Base-by-base conservation (phyloP, 2,113 vertebrate genomes). In the Microtus oregoni region DNA sequence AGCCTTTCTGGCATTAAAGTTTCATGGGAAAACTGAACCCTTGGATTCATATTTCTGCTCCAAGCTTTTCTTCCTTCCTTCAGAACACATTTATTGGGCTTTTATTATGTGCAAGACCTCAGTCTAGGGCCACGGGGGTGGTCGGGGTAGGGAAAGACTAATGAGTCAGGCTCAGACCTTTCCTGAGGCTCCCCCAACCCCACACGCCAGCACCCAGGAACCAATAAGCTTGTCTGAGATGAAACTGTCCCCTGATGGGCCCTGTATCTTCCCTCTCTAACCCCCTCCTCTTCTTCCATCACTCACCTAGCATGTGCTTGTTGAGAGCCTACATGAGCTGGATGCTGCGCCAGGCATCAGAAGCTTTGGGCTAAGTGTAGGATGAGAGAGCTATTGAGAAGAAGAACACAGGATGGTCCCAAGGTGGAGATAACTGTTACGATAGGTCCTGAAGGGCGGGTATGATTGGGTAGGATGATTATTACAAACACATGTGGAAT, bases 1-100 rank as follows among this genome's bases (percentile, higher is more conserved):
- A 97, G 94, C 55, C 68, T 97, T 98, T 94, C 77, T 72, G 65
- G 91, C 92, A 97, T 97, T 97, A 97, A 97, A 97, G 73, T 97
- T 98, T 97, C 96, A 97, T 96, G 92, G 89, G 82, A 79, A 90
- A 97, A 96, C 89, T 52, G 83, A 96, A 93, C 93, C 70, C 50
- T 92, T 92, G 86, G 82, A 92, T 75, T 95, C 77, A 52, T 89
- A 94, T 94, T 97, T 96, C 92, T 97, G 94, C 86, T 70, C 94
- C 76, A 94, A 95, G 77, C 82, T 97, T 97, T 93, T 96, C 85
- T 92, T 93, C 89, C 94, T 94, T 96, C 92, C 92, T 92, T 97
- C 92, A 75, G 94, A 70, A 91, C 52, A 90, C 47, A 92, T 58
- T 96, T 96, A 94, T 85, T 96, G 92, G 92, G 67, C 91, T 89